These are phyloP conservation scores for Teleopsis dalmanni DNA, from an alignment of 1,140 invertebrate genomes.

Conservation along the genomic window DNA sequence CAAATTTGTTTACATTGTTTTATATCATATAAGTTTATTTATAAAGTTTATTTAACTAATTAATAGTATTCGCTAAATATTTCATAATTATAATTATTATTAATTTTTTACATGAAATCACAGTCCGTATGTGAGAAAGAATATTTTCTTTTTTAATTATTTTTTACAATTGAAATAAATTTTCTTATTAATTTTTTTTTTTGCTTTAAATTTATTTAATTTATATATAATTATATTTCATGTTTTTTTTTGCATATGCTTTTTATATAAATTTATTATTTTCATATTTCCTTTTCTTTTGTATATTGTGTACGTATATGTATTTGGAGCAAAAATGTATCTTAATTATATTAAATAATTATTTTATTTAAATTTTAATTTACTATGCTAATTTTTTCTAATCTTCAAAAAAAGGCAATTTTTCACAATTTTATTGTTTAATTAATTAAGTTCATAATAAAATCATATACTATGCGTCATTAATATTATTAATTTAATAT, in stretches of 20 bases:
- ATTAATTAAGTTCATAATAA: too few species aligned
- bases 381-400: too few species aligned
- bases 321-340: too few species aligned
- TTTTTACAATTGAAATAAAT: slow-evolving; percentile 10
- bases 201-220: slow-evolving; percentile 1
- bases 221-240: not conserved
- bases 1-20: not conserved
- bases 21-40: not conserved
- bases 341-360: too few species aligned
- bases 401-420: slow-evolving; percentile 10
- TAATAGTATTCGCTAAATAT: slow-evolving; percentile 23
- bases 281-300: not conserved
- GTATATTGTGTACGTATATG: slow-evolving; percentile 3
- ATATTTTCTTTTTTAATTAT: slow-evolving; percentile 4
- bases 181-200: slow-evolving; percentile 9
- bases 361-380: too few species aligned
- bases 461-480: too few species aligned
- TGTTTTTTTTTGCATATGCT: not conserved
- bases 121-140: slow-evolving; percentile 45
- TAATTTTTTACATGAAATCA: slow-evolving; percentile 37
- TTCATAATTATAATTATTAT: slow-evolving; percentile 15
- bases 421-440: slow-evolving; percentile 4
- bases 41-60: too few species aligned
- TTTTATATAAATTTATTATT: slow-evolving; percentile 5
- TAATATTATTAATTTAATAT: too few species aligned